A percentile compares a stretch with the other conserved stretches of the same genome.
These are phyloP conservation scores for Tamandua tetradactyla DNA, from an alignment of 2,797 vertebrate species.

Conservation along the genomic window DNA sequence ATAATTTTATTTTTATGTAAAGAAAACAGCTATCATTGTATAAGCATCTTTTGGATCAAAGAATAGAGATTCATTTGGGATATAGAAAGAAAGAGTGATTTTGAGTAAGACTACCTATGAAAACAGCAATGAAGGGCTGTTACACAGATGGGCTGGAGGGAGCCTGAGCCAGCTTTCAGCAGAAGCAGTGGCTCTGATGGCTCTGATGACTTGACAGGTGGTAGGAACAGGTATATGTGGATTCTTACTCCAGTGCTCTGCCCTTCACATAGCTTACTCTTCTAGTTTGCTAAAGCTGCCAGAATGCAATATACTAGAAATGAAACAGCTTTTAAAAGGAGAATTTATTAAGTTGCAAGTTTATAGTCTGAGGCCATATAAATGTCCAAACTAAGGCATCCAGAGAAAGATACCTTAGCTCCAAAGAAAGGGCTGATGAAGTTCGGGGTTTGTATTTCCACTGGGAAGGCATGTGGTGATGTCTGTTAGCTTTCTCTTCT, in stretches of 20 bases:
- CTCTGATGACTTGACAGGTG: background rate
- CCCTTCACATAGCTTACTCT: background rate
- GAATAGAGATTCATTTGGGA: background rate
- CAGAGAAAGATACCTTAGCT: no score
- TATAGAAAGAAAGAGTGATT: background rate
- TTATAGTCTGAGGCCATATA: no score
- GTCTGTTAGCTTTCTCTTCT: no score
- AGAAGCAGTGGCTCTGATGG: background rate
- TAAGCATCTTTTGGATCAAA: conserved; percentile 21
- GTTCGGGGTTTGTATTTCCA: no score
- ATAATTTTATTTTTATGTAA: conserved; percentile 20
- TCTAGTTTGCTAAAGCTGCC: no score
- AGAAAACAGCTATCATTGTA: background rate
- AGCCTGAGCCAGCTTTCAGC: background rate
- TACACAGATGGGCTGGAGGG: background rate
- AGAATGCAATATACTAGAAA: no score
- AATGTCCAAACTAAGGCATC: no score
- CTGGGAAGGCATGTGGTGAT: no score
- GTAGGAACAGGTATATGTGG: background rate
- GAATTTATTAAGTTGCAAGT: no score
- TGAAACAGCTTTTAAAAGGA: no score
- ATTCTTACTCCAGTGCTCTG: background rate
- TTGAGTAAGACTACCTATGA: background rate
- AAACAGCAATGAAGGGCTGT: background rate
- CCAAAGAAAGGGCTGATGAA: no score